Conservation (phyloP, 2,113 vertebrate genomes). For the Thamnaconus septentrionalis region DNA sequence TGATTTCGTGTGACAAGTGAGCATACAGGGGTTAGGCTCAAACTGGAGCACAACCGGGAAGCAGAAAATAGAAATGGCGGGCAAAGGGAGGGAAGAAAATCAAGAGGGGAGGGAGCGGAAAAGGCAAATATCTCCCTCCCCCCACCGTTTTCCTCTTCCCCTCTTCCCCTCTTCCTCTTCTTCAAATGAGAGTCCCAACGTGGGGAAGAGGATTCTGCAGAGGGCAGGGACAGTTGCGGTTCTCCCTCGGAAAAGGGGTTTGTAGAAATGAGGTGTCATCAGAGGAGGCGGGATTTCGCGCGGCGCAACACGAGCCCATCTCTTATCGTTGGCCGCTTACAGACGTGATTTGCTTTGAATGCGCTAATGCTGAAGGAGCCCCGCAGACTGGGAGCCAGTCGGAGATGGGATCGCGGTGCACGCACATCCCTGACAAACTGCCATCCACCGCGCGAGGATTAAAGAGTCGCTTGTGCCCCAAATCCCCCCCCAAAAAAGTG, state of each 20-base stretch:
- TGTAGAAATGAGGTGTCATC: conserved; percentile 78
- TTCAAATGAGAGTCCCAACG: conserved; percentile 54
- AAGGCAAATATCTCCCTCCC: conserved; percentile 38
- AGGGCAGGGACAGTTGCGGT: conserved; percentile 41
- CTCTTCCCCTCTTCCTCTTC: conserved; percentile 20
- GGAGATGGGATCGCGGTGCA: conserved; percentile 68
- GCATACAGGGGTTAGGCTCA: conserved; percentile 85
- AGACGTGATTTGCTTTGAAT: conserved; percentile 81
- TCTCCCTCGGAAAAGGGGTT: conserved; percentile 71
- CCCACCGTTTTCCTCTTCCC: too few species aligned
- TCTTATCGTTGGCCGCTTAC: conserved; percentile 76
- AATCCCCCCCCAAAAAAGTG: conserved; percentile 48
- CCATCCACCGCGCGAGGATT: conserved; percentile 65
- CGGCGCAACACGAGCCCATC: conserved; percentile 78
- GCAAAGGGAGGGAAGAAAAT: not conserved
- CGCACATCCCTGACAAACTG: conserved; percentile 72
- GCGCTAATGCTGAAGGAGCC: conserved; percentile 73
- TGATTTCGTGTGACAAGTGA: conserved; percentile 91
- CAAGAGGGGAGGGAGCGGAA: conserved; percentile 31
- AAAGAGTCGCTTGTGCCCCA: conserved; percentile 51
- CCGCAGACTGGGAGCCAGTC: conserved; percentile 75
- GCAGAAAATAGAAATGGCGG: conserved; percentile 61
- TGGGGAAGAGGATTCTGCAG: conserved; percentile 39
- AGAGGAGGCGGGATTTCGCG: conserved; percentile 78
- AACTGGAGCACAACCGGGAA: conserved; percentile 81